Evolutionary conservation across 2,797 vertebrate genomes (phyloP).

Genomic region (Coregonus ussuriensis): DNA sequence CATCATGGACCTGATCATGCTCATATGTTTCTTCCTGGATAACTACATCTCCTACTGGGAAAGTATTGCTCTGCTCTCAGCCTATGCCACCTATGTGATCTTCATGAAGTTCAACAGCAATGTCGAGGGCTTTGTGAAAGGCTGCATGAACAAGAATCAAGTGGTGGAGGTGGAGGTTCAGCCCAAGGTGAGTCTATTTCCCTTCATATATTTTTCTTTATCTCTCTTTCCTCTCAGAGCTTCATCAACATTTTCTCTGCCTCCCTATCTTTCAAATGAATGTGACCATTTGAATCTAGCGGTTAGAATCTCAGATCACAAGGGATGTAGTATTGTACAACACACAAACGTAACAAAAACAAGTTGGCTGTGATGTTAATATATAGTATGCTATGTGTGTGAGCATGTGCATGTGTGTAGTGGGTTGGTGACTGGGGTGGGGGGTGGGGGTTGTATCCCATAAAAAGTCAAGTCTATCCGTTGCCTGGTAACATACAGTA

Average conservation of each 20-base stretch:
- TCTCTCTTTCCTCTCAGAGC: neutral
- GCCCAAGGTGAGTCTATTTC: slow-evolving; percentile 84
- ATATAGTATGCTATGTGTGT: too few relatives aligned
- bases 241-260: slow-evolving; percentile 13
- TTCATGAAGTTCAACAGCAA: slow-evolving; percentile 97
- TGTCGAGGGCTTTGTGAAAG: slow-evolving; percentile 87
- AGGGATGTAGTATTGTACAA: neutral
- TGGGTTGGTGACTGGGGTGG: too few relatives aligned
- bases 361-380: slow-evolving; percentile 31
- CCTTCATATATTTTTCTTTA: neutral
- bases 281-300: neutral
- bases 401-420: too few relatives aligned
- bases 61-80: slow-evolving; percentile 83
- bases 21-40: slow-evolving; percentile 98
- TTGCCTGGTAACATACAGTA: too few relatives aligned
- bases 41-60: slow-evolving; percentile 93
- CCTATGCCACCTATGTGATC: slow-evolving; percentile 88
- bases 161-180: slow-evolving; percentile 91
- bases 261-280: neutral
- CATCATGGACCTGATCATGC: slow-evolving; percentile 93
- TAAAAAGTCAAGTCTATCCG: too few relatives aligned
- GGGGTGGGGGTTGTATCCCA: too few relatives aligned
- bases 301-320: neutral
- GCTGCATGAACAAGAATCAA: slow-evolving; percentile 88
- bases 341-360: neutral